phyloP scores from a whole-genome alignment of 2,797 vertebrate genomes.

The Cygnus olor region DNA sequence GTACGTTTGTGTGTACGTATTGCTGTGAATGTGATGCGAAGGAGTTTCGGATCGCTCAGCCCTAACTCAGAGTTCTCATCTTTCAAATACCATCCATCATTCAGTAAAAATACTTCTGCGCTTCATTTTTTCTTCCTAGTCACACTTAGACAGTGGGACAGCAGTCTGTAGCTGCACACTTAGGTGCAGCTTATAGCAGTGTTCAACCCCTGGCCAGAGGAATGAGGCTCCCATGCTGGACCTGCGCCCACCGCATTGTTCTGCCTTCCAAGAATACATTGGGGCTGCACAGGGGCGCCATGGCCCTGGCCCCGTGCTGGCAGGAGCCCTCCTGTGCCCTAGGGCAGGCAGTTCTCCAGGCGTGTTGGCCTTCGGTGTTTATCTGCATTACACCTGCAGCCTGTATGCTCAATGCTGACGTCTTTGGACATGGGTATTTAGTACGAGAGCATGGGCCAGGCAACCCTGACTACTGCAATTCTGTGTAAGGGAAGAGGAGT shows the following conservation, averaged over 20 bases:
- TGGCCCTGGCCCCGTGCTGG: not conserved
- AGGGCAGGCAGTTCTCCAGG: not conserved
- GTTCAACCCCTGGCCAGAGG: not conserved
- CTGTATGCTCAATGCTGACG: not conserved
- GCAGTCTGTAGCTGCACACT: not conserved
- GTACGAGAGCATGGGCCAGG: not conserved
- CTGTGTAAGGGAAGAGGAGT: not conserved
- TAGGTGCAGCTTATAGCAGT: not conserved
- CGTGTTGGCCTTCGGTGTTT: not conserved
- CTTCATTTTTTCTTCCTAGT: not conserved
- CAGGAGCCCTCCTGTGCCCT: not conserved
- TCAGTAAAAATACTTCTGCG: not conserved
- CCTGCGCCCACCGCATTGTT: not conserved
- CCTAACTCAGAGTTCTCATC: not conserved
- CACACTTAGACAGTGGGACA: not conserved
- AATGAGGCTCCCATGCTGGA: not conserved
- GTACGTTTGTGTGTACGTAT: not conserved
- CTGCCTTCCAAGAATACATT: not conserved
- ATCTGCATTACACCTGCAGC: not conserved
- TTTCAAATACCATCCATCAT: not conserved
- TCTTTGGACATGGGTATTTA: not conserved
- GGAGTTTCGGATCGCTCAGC: not conserved
- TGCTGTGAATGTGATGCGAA: not conserved
- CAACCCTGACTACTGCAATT: not conserved
- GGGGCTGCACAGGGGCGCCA: not conserved